Percentiles rank a stretch among this genome's conserved stretches.
Evolutionary conservation across 2,888 invertebrate genomes (phyloP).

Genomic region (Osmoderma eremita): DNA sequence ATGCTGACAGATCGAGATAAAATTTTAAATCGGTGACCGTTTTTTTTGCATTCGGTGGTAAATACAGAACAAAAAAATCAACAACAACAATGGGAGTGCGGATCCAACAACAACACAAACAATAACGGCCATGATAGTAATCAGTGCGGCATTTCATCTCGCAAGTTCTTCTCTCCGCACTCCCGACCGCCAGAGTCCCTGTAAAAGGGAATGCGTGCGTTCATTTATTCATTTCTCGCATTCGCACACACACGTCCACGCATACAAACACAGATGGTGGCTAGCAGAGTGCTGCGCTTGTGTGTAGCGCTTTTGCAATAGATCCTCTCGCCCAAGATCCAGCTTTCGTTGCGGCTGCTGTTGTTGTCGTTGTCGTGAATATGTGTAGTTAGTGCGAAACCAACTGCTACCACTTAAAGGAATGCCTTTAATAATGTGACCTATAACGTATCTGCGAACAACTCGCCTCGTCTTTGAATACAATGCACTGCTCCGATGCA

Average conservation of each 20-base stretch:
- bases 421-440: constrained; percentile 49
- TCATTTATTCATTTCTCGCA: constrained; percentile 50
- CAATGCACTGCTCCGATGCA: constrained; percentile 44
- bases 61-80: constrained; percentile 19
- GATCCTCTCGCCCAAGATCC: background rate
- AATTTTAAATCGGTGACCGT: constrained; percentile 56
- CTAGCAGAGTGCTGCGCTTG: background rate
- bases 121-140: constrained; percentile 51
- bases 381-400: constrained; percentile 51
- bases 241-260: constrained; percentile 43
- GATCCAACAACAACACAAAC: background rate
- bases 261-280: background rate
- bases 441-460: constrained; percentile 31
- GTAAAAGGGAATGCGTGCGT: constrained; percentile 51
- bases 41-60: constrained; percentile 38
- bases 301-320: constrained; percentile 15
- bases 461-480: constrained; percentile 49
- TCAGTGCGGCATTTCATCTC: constrained; percentile 47
- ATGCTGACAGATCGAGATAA: constrained; percentile 39
- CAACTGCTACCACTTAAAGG: constrained; percentile 46
- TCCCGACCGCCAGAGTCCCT: constrained; percentile 26
- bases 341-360: constrained; percentile 10
- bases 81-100: constrained; percentile 7
- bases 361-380: constrained; percentile 46
- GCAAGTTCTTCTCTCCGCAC: constrained; percentile 27